Conservation (phyloP, 2,888 invertebrate genomes). For the Mimas tiliae region DNA sequence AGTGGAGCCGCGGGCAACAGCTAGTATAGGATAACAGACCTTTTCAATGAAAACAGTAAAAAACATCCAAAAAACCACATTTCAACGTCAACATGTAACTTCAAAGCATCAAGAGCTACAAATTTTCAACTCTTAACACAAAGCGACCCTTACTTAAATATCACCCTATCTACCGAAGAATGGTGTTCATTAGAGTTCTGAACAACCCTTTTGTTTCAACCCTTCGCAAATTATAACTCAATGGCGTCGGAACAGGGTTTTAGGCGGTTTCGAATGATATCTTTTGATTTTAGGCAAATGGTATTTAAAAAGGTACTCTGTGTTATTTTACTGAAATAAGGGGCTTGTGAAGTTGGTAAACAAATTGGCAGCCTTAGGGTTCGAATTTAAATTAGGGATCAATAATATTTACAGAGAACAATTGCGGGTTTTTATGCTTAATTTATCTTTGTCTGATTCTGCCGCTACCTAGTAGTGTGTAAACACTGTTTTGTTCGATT, state of each 20-base stretch:
- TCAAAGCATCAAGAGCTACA: not conserved
- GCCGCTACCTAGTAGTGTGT: too few relatives aligned
- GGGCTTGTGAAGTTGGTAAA: not conserved
- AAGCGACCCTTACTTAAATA: slow-evolving; percentile 23
- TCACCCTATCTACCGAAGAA: slow-evolving; percentile 38
- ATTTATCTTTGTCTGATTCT: too few relatives aligned
- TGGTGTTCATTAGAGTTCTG: slow-evolving; percentile 46
- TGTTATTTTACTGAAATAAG: not conserved
- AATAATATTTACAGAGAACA: too few relatives aligned
- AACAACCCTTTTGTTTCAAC: slow-evolving; percentile 42
- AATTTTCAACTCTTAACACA: slow-evolving; percentile 1
- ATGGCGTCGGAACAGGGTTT: not conserved
- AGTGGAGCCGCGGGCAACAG: too few relatives aligned
- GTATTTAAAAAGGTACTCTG: not conserved
- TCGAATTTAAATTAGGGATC: too few relatives aligned
- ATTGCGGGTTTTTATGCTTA: too few relatives aligned
- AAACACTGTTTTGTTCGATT: too few relatives aligned
- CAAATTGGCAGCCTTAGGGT: not conserved
- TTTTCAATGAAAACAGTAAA: too few relatives aligned
- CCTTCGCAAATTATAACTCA: slow-evolving; percentile 2
- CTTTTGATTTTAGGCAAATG: not conserved
- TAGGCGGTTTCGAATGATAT: slow-evolving; percentile 2
- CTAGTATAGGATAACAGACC: too few relatives aligned
- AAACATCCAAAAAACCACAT: not conserved
- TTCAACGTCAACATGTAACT: not conserved